These are phyloP conservation scores for Melanchra persicariae DNA, from an alignment of 2,888 invertebrate species.

Conservation along the genomic window DNA sequence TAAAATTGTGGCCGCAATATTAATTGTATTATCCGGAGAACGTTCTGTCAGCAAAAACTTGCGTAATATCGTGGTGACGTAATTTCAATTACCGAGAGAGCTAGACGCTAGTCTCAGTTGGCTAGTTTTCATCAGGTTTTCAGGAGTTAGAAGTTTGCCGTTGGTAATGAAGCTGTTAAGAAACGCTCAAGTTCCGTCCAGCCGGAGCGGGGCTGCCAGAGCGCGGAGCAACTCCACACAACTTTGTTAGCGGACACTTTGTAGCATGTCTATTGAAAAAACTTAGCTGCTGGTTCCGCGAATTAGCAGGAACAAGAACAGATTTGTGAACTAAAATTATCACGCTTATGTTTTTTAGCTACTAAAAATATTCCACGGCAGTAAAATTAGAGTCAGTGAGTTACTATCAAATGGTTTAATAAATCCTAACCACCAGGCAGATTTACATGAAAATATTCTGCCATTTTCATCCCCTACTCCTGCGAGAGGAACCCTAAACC, in stretches of 20 bases:
- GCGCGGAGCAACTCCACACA: slow-evolving; percentile 54
- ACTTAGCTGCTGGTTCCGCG: slow-evolving; percentile 43
- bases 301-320: slow-evolving; percentile 19
- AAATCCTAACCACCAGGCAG: background rate
- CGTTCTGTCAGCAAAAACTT: slow-evolving; percentile 25
- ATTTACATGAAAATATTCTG: slow-evolving; percentile 46
- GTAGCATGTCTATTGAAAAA: slow-evolving; percentile 63
- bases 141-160: slow-evolving; percentile 67
- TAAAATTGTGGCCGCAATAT: slow-evolving; percentile 23
- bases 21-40: slow-evolving; percentile 17
- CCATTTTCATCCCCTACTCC: slow-evolving; percentile 41
- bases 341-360: background rate
- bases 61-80: slow-evolving; percentile 23
- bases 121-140: slow-evolving; percentile 67
- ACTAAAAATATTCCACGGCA: background rate
- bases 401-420: background rate
- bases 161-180: slow-evolving; percentile 73
- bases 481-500: slow-evolving; percentile 40
- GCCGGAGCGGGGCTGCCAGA: slow-evolving; percentile 52
- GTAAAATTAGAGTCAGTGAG: background rate
- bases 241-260: slow-evolving; percentile 71
- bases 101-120: slow-evolving; percentile 59
- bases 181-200: slow-evolving; percentile 63
- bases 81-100: slow-evolving; percentile 52
- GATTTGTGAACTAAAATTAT: background rate